Percentiles rank a stretch among this genome's conserved stretches.
phyloP scores from a whole-genome alignment of 1,140 invertebrate species.

The Hormaphis cornu region DNA sequence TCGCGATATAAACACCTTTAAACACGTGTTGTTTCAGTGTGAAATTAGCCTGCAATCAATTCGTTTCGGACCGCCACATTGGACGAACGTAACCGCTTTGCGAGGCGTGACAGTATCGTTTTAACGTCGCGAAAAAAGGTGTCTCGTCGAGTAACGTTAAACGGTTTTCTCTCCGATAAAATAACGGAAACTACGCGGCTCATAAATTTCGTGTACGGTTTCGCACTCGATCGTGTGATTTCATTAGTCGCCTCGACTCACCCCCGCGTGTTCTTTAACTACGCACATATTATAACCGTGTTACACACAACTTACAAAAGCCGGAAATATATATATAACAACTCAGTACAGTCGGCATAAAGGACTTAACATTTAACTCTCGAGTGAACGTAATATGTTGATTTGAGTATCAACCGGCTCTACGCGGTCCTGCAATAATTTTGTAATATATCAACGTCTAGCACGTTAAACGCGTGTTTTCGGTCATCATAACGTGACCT shows the following conservation, averaged over 20 bases:
- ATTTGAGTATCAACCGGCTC: neutral
- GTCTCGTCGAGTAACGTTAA: neutral
- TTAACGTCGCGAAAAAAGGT: neutral
- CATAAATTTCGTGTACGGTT: constrained; percentile 22
- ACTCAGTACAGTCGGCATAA: too few relatives aligned
- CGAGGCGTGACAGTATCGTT: neutral
- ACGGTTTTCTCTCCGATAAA: neutral
- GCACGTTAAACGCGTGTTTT: too few relatives aligned
- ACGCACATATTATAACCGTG: too few relatives aligned
- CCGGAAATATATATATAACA: neutral
- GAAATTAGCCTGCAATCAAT: neutral
- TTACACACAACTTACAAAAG: neutral
- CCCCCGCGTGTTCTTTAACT: too few relatives aligned
- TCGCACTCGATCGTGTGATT: constrained; percentile 28
- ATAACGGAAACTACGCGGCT: constrained; percentile 25
- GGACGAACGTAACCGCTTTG: too few relatives aligned
- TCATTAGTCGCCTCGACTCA: constrained; percentile 19
- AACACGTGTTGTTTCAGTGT: neutral
- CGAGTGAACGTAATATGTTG: neutral
- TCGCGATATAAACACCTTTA: too few relatives aligned
- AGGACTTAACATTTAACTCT: too few relatives aligned
- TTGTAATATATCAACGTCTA: too few relatives aligned
- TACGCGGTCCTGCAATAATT: too few relatives aligned
- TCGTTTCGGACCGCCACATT: neutral
- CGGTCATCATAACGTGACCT: too few relatives aligned